Base-by-base conservation (phyloP, 1,140 invertebrate genomes). In the Drosophila nannoptera region DNA sequence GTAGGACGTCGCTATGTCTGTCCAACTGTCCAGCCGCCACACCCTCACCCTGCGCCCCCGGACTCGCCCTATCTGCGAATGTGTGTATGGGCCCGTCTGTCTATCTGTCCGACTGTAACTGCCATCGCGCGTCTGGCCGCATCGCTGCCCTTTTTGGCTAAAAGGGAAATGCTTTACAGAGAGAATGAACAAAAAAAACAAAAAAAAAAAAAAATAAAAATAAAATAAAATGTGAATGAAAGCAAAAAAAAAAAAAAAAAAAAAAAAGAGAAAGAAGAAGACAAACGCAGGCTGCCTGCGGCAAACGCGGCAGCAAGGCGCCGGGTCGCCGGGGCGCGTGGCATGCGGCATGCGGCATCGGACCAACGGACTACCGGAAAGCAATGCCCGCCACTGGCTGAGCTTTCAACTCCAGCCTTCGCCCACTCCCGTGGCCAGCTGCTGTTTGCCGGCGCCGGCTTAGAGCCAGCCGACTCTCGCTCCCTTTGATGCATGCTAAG, bases 321-420 rank as follows among this genome's bases (percentile, higher is more conserved):
- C 7, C 36, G 7, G 9, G n/a, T 31, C 22, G 9, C 22, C 12
- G 12, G 6, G 64, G n/a, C 22, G 14, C 12, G 52, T n/a, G 42
- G 52, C 12, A 43, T 38, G 50, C 9, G 16, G 22, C 6, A 12
- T 32, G 11, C 3, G 62, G 43, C 36, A 33, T 54, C 9, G 9
- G 33, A 7, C 12, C 40, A 65, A 40, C 12, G 64, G 38, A 43
- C 64, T 38, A 52, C 53, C 52, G 61, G 67, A 64, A 69, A 56
- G 61, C 61, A 58, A 48, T 52, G 61, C 58, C 22, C 8, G 61
- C 33, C 61, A 32, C 12, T 64, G 45, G 12, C 67, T 58, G 61
- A 69, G 61, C 61, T 69, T 69, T 69, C 67, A 65, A 48, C 48
- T 69, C 53, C 61, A 69, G 61, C 64, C 49, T 36, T 29, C 58